phyloP scores from a whole-genome alignment of 2,797 vertebrate species.

The Ctenopoma multispine region DNA sequence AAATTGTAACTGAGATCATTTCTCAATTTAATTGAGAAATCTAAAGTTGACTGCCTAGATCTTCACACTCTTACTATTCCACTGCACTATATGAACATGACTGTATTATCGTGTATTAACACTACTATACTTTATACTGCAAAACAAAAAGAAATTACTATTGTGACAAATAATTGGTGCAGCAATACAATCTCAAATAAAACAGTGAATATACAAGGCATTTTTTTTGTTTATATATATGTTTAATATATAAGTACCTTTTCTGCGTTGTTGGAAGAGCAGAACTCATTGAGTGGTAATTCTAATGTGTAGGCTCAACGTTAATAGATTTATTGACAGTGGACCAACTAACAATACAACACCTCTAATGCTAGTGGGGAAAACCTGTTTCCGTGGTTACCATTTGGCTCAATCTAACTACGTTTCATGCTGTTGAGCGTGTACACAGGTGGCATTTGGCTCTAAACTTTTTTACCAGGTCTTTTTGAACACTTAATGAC shows the following conservation, averaged over 20 bases:
- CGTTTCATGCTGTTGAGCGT: neutral
- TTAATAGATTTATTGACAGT: constrained; percentile 16
- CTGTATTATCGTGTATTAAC: too few relatives aligned
- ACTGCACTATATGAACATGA: neutral
- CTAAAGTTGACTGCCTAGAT: constrained; percentile 11
- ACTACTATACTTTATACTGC: too few relatives aligned
- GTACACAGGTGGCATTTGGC: constrained; percentile 3
- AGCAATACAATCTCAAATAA: neutral
- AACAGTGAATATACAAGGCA: too few relatives aligned
- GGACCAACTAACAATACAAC: constrained; percentile 10
- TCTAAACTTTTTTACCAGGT: constrained; percentile 13
- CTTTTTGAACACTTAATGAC: constrained; percentile 2
- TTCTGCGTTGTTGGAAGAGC: constrained; percentile 2
- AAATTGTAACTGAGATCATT: neutral
- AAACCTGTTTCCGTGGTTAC: constrained; percentile 49
- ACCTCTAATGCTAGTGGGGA: constrained; percentile 6
- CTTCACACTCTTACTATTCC: neutral
- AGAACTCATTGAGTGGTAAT: neutral
- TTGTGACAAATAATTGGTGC: too few relatives aligned
- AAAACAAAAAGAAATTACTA: neutral
- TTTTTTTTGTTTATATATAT: too few relatives aligned
- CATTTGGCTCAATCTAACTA: constrained; percentile 1
- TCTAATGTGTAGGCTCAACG: neutral
- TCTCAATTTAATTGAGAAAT: neutral
- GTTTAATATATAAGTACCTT: neutral